These are phyloP conservation scores for Eulithis prunata DNA, from an alignment of 2,888 invertebrate genomes.

Conservation along the genomic window DNA sequence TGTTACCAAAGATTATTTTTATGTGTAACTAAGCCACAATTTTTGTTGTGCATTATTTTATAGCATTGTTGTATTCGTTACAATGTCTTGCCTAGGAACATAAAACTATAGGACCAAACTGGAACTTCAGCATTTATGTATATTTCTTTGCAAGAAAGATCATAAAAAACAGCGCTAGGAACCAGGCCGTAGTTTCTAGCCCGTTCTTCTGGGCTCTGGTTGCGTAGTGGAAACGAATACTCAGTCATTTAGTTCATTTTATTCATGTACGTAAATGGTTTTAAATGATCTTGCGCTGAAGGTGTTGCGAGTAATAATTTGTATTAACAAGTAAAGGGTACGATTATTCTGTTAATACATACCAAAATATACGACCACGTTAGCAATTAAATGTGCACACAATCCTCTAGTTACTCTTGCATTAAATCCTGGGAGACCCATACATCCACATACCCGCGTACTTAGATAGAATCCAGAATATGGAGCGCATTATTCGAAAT, in stretches of 20 bases:
- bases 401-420: conserved; percentile 29
- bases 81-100: background rate
- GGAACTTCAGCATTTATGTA: no score
- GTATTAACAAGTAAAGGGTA: no score
- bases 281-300: no score
- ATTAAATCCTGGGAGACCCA: conserved; percentile 33
- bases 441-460: conserved; percentile 9
- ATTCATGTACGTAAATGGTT: no score
- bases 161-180: no score
- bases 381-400: conserved; percentile 30
- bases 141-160: no score
- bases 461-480: conserved; percentile 21
- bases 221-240: no score
- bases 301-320: no score
- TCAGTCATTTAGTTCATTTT: no score
- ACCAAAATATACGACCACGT: conserved; percentile 23
- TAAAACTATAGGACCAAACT: background rate
- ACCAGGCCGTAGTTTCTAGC: no score
- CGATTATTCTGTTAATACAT: conserved; percentile 8
- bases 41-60: conserved; percentile 12
- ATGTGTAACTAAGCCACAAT: conserved; percentile 53
- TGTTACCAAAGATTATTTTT: conserved; percentile 57
- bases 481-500: conserved; percentile 30
- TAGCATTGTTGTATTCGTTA: conserved; percentile 9
- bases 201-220: no score